Evolutionary conservation across 2,113 vertebrate species (phyloP).

Genomic region (Sardina pilchardus): DNA sequence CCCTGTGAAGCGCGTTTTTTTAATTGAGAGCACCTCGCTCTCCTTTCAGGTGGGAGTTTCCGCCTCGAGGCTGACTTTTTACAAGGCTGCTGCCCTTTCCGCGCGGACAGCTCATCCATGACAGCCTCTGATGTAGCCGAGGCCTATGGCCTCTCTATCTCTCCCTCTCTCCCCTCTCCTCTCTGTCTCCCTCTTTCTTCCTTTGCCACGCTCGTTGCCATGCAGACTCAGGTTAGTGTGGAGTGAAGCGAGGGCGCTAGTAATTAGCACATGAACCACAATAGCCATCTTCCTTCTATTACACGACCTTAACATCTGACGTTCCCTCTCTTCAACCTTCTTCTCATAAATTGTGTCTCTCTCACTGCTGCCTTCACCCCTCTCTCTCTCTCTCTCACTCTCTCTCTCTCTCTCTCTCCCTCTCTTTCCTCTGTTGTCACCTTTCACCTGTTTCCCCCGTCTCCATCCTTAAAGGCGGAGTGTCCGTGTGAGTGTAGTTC

Average conservation of each 20-base stretch:
- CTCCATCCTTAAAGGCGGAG: neutral
- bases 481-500: conserved; percentile 36
- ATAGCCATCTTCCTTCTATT: neutral
- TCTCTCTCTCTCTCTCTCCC: neutral
- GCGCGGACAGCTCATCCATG: neutral
- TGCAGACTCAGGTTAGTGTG: neutral
- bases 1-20: neutral
- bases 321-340: neutral
- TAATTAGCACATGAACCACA: neutral
- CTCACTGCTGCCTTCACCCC: neutral
- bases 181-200: neutral
- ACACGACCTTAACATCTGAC: neutral
- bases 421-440: neutral
- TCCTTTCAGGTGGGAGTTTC: neutral
- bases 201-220: neutral
- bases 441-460: neutral
- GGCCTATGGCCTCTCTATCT: conserved; percentile 1
- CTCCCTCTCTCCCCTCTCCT: neutral
- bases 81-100: neutral
- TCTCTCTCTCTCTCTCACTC: neutral
- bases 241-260: neutral
- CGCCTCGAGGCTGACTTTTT: neutral
- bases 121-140: neutral
- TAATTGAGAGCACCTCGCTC: neutral
- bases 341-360: neutral